phyloP scores from a whole-genome alignment of 2,888 invertebrate species.

The Cistogaster globosa region DNA sequence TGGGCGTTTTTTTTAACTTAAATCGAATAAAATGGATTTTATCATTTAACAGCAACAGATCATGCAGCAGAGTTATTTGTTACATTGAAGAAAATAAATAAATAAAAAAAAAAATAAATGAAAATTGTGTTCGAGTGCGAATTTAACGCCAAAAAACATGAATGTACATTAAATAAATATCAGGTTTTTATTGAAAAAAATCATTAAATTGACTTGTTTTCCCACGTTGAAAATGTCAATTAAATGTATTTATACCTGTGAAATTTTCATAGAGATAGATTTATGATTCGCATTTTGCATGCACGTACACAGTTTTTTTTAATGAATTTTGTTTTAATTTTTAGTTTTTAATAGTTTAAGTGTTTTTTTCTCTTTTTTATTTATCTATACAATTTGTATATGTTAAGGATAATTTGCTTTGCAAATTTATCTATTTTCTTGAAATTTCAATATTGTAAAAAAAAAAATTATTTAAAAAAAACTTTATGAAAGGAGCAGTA shows the following conservation, averaged over 20 bases:
- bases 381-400: no score
- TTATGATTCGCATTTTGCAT: slow-evolving; percentile 45
- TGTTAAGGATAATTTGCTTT: no score
- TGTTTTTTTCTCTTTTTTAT: no score
- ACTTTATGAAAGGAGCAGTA: no score
- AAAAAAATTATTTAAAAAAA: no score
- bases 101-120: slow-evolving; percentile 10
- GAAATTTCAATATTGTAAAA: no score
- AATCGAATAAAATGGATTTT: slow-evolving; percentile 34
- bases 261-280: slow-evolving; percentile 65
- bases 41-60: slow-evolving; percentile 15
- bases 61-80: slow-evolving; percentile 6
- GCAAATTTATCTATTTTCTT: no score
- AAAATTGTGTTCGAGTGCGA: slow-evolving; percentile 36
- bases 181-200: slow-evolving; percentile 62
- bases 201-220: slow-evolving; percentile 67
- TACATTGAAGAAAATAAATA: slow-evolving; percentile 3
- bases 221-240: slow-evolving; percentile 70
- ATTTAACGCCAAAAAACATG: slow-evolving; percentile 24
- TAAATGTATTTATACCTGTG: slow-evolving; percentile 67
- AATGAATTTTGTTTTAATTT: no score
- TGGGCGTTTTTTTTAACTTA: slow-evolving; percentile 62
- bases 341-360: no score
- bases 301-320: no score
- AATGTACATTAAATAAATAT: slow-evolving; percentile 37